Conservation (phyloP, 2,113 vertebrate species). For the Parus major region DNA sequence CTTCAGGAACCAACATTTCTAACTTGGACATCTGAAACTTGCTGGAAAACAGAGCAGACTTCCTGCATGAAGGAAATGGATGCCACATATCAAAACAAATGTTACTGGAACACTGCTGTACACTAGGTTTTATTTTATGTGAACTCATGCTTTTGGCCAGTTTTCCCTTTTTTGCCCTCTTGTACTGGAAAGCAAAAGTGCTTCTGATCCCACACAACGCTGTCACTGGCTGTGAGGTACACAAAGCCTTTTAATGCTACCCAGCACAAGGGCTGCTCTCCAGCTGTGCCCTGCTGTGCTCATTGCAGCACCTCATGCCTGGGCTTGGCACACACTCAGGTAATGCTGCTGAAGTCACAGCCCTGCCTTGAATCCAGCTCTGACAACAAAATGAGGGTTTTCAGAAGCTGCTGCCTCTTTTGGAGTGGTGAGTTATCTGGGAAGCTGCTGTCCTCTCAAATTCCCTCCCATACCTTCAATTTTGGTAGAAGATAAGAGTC, state of each 20-base stretch:
- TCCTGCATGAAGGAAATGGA: not conserved
- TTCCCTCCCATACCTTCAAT: not conserved
- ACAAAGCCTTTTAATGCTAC: not conserved
- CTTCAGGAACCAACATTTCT: constrained; percentile 15
- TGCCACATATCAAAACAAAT: constrained; percentile 4
- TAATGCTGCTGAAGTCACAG: not conserved
- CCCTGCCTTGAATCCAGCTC: not conserved
- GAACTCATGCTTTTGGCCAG: not conserved
- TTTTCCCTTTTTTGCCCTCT: not conserved
- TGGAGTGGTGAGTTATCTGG: not conserved
- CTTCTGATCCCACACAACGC: not conserved
- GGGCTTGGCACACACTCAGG: fast-evolving
- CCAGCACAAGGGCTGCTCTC: not conserved
- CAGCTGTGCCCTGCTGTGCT: not conserved
- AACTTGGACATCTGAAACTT: not conserved
- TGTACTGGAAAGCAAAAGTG: not conserved
- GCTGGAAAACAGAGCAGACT: not conserved
- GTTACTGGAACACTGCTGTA: constrained; percentile 2
- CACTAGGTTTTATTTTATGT: not conserved
- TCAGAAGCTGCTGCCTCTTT: not conserved
- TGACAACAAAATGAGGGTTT: not conserved
- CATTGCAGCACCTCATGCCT: fast-evolving
- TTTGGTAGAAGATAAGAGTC: not conserved
- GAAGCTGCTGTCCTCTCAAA: not conserved
- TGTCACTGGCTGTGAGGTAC: not conserved